These are phyloP conservation scores for Conus ventricosus DNA, from an alignment of 1,140 invertebrate genomes.

Conservation along the genomic window DNA sequence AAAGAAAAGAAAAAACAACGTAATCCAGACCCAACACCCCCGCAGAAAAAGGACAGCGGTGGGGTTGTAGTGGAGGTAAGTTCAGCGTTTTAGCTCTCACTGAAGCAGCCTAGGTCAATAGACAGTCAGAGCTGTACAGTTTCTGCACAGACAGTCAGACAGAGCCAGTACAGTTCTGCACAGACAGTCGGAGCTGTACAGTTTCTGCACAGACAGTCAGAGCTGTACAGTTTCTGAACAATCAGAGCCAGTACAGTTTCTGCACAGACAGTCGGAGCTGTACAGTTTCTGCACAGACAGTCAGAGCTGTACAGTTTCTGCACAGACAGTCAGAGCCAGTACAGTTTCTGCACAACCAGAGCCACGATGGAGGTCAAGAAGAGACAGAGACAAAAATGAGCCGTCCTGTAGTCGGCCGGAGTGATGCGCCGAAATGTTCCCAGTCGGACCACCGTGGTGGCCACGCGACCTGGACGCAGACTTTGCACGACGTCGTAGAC, in stretches of 20 bases:
- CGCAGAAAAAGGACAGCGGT: too few relatives aligned
- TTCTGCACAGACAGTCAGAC: neutral
- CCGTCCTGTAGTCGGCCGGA: conserved; percentile 78
- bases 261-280: conserved; percentile 13
- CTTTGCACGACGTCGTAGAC: conserved; percentile 81
- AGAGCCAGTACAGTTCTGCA: too few relatives aligned
- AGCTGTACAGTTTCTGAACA: neutral
- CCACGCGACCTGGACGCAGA: conserved; percentile 61
- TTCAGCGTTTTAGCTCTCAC: too few relatives aligned
- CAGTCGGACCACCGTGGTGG: conserved; percentile 67
- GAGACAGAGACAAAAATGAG: conserved; percentile 80
- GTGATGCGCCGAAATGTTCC: conserved; percentile 54
- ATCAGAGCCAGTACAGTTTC: too few relatives aligned
- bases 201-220: neutral
- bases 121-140: neutral
- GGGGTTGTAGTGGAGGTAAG: too few relatives aligned
- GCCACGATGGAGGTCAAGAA: conserved; percentile 79
- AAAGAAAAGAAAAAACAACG: too few relatives aligned
- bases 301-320: too few relatives aligned
- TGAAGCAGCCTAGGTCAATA: neutral
- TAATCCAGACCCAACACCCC: too few relatives aligned
- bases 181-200: too few relatives aligned
- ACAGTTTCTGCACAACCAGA: neutral
- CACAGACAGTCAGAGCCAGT: neutral
- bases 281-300: too few relatives aligned